phyloP scores from a whole-genome alignment of 2,797 vertebrate genomes.

The Oreochromis mossambicus region DNA sequence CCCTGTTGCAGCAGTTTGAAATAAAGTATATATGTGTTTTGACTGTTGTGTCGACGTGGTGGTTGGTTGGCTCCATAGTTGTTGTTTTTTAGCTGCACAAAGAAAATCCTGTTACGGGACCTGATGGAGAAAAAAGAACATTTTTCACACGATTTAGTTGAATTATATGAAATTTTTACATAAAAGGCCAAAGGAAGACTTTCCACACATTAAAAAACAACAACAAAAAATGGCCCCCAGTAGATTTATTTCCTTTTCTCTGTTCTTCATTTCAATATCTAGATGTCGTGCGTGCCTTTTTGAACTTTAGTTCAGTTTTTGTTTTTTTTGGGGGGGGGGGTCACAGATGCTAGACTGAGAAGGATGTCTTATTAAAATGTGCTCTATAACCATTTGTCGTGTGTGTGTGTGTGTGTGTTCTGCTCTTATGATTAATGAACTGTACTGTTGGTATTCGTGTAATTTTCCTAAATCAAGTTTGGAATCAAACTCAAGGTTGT shows the following conservation, averaged over 20 bases:
- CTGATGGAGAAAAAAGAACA: not conserved
- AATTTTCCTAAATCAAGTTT: constrained; percentile 74
- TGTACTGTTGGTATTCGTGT: constrained; percentile 84
- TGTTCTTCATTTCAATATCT: not conserved
- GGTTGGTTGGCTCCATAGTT: not conserved
- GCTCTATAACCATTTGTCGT: constrained; percentile 62
- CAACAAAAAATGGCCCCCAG: not conserved
- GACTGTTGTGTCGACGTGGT: constrained; percentile 31
- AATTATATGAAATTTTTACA: not conserved
- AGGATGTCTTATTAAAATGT: constrained; percentile 50
- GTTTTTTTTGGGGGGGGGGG: not conserved
- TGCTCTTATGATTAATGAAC: constrained; percentile 85
- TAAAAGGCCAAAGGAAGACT: not conserved
- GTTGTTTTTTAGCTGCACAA: not conserved
- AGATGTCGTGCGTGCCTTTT: constrained; percentile 64
- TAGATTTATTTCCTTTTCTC: not conserved
- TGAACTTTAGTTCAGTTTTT: constrained; percentile 35
- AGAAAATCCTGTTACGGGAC: not conserved
- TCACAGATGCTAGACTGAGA: constrained; percentile 20
- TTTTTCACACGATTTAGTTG: not conserved
- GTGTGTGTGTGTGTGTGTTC: constrained; percentile 64
- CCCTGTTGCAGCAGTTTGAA: constrained; percentile 67
- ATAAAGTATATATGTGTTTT: constrained; percentile 73
- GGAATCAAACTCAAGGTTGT: constrained; percentile 77
- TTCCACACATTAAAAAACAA: not conserved